Conservation (phyloP, 2,797 vertebrate species). For the Eulemur coronatus region DNA sequence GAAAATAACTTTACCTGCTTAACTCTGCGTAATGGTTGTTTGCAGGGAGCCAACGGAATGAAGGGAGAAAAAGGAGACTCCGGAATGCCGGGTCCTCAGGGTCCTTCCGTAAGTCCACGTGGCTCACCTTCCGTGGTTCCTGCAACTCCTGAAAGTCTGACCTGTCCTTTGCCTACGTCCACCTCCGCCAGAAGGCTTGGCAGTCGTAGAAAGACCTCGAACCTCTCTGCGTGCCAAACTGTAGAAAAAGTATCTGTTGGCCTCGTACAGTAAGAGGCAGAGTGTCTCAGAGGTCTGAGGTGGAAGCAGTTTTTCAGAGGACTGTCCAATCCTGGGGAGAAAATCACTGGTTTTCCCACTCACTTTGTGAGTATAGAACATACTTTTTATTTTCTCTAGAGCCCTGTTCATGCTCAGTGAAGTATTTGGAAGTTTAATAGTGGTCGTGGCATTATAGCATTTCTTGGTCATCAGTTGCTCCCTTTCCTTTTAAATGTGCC, state of each 20-base stretch:
- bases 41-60: constrained; percentile 93
- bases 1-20: neutral
- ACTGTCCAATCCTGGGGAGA: constrained; percentile 21
- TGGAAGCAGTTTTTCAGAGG: constrained; percentile 46
- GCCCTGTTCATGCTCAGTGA: constrained; percentile 22
- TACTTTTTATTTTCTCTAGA: neutral
- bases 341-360: constrained; percentile 12
- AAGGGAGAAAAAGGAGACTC: constrained; percentile 96
- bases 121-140: neutral
- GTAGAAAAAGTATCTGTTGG: neutral
- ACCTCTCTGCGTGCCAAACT: neutral
- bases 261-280: neutral
- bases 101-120: constrained; percentile 92
- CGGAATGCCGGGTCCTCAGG: constrained; percentile 92
- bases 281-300: neutral
- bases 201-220: neutral
- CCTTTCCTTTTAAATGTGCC: constrained; percentile 45
- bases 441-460: neutral
- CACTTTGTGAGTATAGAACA: neutral
- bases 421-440: constrained; percentile 10
- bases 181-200: neutral
- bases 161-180: neutral
- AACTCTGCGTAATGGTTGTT: constrained; percentile 56
- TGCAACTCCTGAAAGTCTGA: neutral
- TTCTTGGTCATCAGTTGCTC: constrained; percentile 54